Conservation (phyloP, 2,888 invertebrate species). For the Apodemia zela region DNA sequence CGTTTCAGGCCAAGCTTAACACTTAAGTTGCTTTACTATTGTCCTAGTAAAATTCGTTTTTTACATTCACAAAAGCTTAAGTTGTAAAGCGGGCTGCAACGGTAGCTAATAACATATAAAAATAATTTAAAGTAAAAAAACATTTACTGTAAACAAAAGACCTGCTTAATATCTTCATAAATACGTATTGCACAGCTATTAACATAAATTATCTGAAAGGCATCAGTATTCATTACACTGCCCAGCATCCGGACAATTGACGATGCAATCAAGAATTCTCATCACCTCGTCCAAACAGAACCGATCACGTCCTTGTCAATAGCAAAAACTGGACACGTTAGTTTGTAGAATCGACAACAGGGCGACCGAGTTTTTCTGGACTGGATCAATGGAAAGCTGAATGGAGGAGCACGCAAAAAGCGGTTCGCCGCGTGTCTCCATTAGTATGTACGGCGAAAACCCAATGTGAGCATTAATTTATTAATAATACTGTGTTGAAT, state of each 20-base stretch:
- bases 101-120: too few relatives aligned
- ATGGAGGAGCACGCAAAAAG: slow-evolving; percentile 63
- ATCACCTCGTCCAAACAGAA: slow-evolving; percentile 54
- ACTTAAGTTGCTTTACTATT: too few relatives aligned
- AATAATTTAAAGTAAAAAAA: not conserved
- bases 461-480: slow-evolving; percentile 76
- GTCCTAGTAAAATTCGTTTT: too few relatives aligned
- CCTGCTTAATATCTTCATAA: slow-evolving; percentile 5
- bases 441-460: slow-evolving; percentile 71
- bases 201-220: slow-evolving; percentile 28
- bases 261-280: slow-evolving; percentile 55
- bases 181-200: slow-evolving; percentile 26
- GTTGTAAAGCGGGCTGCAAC: too few relatives aligned
- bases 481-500: slow-evolving; percentile 70
- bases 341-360: slow-evolving; percentile 53
- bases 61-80: too few relatives aligned
- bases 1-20: too few relatives aligned
- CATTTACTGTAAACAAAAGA: slow-evolving; percentile 9
- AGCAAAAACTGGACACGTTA: slow-evolving; percentile 53
- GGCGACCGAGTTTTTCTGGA: slow-evolving; percentile 56
- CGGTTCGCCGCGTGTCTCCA: slow-evolving; percentile 68
- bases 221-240: slow-evolving; percentile 28
- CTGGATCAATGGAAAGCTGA: slow-evolving; percentile 73
- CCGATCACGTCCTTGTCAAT: slow-evolving; percentile 62
- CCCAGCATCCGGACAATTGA: slow-evolving; percentile 33